Evolutionary conservation across 2,797 vertebrate genomes (phyloP).

Genomic region (Clamator glandarius): DNA sequence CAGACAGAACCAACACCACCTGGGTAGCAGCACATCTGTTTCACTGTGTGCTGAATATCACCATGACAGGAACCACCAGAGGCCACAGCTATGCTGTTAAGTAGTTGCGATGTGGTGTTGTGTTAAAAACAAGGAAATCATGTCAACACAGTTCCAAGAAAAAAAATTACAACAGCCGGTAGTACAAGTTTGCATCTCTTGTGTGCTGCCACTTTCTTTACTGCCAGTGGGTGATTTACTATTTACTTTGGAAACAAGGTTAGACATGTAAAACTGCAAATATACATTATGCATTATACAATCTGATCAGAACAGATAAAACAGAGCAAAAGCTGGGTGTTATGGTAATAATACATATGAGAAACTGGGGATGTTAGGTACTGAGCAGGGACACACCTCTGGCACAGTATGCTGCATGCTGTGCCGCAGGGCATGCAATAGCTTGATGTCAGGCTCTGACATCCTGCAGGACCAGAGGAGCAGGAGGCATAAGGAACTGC

Average conservation of each 20-base stretch:
- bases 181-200: not conserved
- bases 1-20: not conserved
- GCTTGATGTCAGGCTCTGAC: not conserved
- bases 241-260: not conserved
- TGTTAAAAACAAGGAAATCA: not conserved
- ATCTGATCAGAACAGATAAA: not conserved
- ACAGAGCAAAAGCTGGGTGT: not conserved
- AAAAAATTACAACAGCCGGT: not conserved
- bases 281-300: not conserved
- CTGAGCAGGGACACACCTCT: not conserved
- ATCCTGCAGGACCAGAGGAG: not conserved
- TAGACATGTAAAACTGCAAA: not conserved
- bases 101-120: not conserved
- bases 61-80: not conserved
- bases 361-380: not conserved
- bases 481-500: not conserved
- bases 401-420: not conserved
- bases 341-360: not conserved
- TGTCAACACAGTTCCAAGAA: not conserved
- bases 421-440: accelerated
- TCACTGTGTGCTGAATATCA: not conserved
- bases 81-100: not conserved
- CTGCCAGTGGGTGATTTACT: not conserved
- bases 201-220: not conserved
- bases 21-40: not conserved